Evolutionary conservation across 2,888 invertebrate genomes (phyloP), one percentile per base, ranked within the genome.

Genomic region (Athalia cordata): DNA sequence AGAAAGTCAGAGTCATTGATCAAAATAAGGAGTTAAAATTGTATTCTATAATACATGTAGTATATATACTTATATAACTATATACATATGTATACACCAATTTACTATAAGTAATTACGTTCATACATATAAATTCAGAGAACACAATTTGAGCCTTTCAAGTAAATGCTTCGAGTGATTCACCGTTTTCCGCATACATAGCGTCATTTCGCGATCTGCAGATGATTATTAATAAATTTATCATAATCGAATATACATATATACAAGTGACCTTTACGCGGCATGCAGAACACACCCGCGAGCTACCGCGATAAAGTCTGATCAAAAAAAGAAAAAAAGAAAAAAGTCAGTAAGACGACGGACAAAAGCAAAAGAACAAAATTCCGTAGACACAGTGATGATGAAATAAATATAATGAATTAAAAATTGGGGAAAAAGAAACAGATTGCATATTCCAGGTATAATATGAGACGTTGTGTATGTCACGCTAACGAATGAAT

Each of bases 1-100:
- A 55, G 50, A 55, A 68, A 68, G 68, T 68, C 68, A 68, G 68
- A 68, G 68, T 68, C 68, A 55, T 68, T 68, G 68, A 68, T 68
- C 68, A 68, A 68, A 68, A 68, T 68, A 68, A 52, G 52, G 52
- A 55, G 55, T 47, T 15, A 68, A 29, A 66, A 13, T 62, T 49
- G 49, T 65, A 65, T 13, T 15, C n/a, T 65, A 13, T 59, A n/a
- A n/a, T 13, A 29, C 29, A 29, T 29, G 29, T 29, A 29, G 29
- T 68, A 68, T 15, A 68, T 15, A 67, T 29, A 29, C 68, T 29
- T 55, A 29, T 64, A 59, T 61, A 61, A 61, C 6, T 61, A 43
- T 43, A 61, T 61, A 29, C 29, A 29, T 55, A 55, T n/a, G n/a
- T 55, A 55, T 55, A 15, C 8, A 7, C 29, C 15, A 29, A 62